These are phyloP conservation scores for Sipha maydis DNA, from an alignment of 2,888 invertebrate species.

Conservation along the genomic window DNA sequence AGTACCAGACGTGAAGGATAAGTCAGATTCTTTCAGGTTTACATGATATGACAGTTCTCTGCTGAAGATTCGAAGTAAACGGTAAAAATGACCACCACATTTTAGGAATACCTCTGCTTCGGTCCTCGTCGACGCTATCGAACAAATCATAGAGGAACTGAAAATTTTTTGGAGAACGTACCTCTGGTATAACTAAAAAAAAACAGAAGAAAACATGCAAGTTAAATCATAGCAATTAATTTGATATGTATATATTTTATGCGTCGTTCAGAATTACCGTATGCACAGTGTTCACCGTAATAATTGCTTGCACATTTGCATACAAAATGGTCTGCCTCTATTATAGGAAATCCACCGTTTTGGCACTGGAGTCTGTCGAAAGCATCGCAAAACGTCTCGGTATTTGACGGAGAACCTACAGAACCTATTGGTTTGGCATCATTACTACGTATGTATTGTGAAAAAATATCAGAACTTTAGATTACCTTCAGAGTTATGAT, in stretches of 20 bases:
- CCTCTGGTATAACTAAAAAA: background rate
- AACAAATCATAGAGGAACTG: background rate
- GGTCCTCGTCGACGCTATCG: background rate
- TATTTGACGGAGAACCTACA: too few species aligned
- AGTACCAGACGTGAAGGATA: background rate
- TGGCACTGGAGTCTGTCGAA: background rate
- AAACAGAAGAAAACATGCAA: background rate
- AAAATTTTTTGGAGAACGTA: background rate
- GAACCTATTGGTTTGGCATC: too few species aligned
- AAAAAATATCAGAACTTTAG: too few species aligned
- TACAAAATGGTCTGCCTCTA: too few species aligned
- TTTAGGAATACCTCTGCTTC: too few species aligned
- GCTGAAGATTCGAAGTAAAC: background rate
- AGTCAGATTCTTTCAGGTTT: background rate
- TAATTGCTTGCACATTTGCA: background rate
- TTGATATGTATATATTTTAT: too few species aligned
- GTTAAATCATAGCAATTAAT: too few species aligned
- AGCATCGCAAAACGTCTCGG: background rate
- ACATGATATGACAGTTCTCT: background rate
- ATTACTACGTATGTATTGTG: too few species aligned
- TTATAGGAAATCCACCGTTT: background rate
- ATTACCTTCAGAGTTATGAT: too few species aligned
- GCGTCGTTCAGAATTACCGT: background rate
- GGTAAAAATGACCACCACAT: conserved; percentile 18
- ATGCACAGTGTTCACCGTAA: background rate